These are phyloP conservation scores for Serinus canaria DNA, from an alignment of 2,113 vertebrate species.

Conservation along the genomic window DNA sequence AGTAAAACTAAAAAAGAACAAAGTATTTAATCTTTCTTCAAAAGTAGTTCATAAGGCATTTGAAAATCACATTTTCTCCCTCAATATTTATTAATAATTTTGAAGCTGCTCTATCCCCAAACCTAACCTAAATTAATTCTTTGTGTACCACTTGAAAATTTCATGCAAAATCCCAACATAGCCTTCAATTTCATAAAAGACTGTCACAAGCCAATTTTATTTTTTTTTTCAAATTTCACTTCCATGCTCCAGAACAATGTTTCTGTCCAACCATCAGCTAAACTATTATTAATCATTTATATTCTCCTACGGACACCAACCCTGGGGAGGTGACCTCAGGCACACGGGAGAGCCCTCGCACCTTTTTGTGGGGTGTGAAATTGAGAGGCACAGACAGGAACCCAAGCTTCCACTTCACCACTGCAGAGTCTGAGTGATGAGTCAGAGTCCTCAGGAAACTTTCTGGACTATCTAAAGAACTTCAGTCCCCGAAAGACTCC, in stretches of 20 bases:
- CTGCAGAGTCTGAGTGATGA: neutral
- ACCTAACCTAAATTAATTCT: neutral
- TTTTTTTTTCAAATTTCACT: neutral
- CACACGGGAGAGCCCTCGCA: neutral
- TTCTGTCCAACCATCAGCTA: neutral
- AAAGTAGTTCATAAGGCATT: neutral
- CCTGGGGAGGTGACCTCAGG: neutral
- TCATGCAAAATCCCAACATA: neutral
- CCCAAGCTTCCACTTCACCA: neutral
- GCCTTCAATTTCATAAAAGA: neutral
- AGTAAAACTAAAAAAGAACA: neutral
- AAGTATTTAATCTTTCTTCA: neutral
- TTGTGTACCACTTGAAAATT: neutral
- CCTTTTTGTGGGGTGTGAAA: neutral
- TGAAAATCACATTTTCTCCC: neutral
- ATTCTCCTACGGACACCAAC: neutral
- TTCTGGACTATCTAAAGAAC: neutral
- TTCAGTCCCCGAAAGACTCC: neutral
- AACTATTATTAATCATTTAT: neutral
- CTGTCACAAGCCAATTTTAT: neutral
- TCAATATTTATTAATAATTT: neutral
- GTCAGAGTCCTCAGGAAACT: slow-evolving; percentile 4
- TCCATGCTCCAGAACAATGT: neutral
- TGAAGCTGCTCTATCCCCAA: neutral
- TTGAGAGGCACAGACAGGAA: neutral